Evolutionary conservation across 2,797 vertebrate species (phyloP), one percentile per base, ranked within the genome.

Genomic region (Chaetodon trifasciatus): DNA sequence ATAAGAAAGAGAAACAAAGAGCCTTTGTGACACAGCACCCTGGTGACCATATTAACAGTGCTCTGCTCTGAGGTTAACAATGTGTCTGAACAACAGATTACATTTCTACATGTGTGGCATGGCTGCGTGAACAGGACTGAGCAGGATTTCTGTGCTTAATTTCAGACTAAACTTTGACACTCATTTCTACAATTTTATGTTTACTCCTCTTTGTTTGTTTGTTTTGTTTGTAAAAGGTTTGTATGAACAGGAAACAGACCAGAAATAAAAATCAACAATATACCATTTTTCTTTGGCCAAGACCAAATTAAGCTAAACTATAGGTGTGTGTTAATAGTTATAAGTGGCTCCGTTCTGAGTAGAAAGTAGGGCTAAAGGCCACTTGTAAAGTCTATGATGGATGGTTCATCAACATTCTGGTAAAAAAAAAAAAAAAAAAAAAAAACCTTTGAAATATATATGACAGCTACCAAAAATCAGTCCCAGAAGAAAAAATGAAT

Each of bases 1-100:
- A 58, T 70, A 67, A 86, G 69, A n/a, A 66, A 17, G 71, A 64
- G 42, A 55, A 50, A 83, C 79, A 84, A 84, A 75, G 74, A 76
- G 72, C 71, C 55, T 86, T 80, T 82, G 76, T 85, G 50, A 72
- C 62, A 72, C 47, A 21, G 57, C 73, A 61, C 56, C 70, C 40
- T 24, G 37, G 62, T 64, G 79, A 70, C 69, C 67, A 39, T 64
- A 68, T 57, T 57, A 60, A 24, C 60, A 57, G 19, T 28, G 15
- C 57, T n/a, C 40, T 28, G 74, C 76, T 84, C 49, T 65, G 62
- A 42, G 70, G 60, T 68, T 40, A 61, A 76, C 83, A 68, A 52
- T 49, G 77, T 16, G 46, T 55, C 32, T 46, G 24, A 64, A 55
- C 74, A 53, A 63, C 64, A 44, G 71, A 81, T 83, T 78, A 72